Evolutionary conservation across 2,888 invertebrate species (phyloP), one percentile per base, ranked within the genome.

Genomic region (Folsomia candida): DNA sequence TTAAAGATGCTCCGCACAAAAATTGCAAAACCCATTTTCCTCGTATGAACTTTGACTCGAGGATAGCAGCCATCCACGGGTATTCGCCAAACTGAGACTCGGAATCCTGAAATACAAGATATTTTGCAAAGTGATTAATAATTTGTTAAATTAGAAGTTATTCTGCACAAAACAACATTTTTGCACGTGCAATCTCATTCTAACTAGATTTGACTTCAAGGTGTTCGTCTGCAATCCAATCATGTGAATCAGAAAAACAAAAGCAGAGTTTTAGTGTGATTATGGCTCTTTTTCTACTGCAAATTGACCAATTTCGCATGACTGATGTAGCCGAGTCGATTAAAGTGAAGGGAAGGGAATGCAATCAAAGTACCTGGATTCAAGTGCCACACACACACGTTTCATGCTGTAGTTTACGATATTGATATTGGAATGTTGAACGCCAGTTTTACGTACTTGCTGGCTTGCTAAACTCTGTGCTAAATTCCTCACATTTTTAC

Each of bases 1-100:
- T 77, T 37, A 82, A 75, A 1, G 81, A 76, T 6, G 78, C 81
- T 4, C 81, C 82, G 66, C 81, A 81, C n/a, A 81, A 65, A 73
- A 80, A 81, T 62, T 84, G 84, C 25, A 76, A 68, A 1, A 73
- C 71, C 51, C 71, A 64, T 14, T 26, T 51, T 0, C 69, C 80
- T 51, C 51, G 78, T 75, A 71, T 81, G 72, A 65, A 37, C 57
- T 76, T 72, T 58, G 75, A 65, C 51, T 76, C 78, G 66, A 81
- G 67, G 58, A 80, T 70, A 2, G 78, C 80, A 2, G 72, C 78
- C 80, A 80, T 80, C 80, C 80, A 81, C 9, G 81, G 81, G 63
- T 80, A 81, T 67, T 81, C 81, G 2, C 79, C 80, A 57, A 80
- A 80, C 63, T 80, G 77, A 1, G 80, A 71, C 67, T 78, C 75